These are phyloP conservation scores for Anolis apletophallus DNA, from an alignment of 2,797 vertebrate species.

Conservation along the genomic window DNA sequence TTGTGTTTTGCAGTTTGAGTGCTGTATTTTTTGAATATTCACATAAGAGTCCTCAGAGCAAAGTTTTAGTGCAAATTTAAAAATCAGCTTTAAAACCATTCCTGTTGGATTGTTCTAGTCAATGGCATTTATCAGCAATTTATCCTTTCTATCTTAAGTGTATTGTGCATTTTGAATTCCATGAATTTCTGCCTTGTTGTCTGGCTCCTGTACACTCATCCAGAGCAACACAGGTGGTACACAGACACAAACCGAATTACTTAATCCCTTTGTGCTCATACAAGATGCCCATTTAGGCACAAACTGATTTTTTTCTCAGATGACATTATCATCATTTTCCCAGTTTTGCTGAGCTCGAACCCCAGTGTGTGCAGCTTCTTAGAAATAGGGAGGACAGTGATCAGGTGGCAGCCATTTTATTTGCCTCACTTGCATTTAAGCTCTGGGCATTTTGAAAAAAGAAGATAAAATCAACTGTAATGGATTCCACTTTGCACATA, in stretches of 20 bases:
- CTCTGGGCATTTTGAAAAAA: not conserved
- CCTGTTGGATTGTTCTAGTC: no score
- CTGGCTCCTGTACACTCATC: not conserved
- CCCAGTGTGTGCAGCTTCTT: no score
- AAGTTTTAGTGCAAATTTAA: not conserved
- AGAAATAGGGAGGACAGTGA: not conserved
- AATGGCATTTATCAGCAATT: no score
- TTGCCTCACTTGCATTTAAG: not conserved
- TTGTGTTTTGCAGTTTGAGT: no score
- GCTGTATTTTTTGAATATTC: not conserved
- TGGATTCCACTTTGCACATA: no score
- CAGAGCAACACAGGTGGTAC: not conserved
- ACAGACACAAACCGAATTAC: no score
- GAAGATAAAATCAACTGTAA: not conserved
- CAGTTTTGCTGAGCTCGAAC: not conserved
- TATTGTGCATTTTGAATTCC: not conserved
- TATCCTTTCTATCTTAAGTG: no score
- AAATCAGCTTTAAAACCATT: not conserved
- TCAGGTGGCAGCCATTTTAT: not conserved
- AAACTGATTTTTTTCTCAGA: no score
- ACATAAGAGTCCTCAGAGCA: not conserved
- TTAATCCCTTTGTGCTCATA: not conserved
- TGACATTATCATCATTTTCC: not conserved
- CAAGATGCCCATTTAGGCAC: not conserved
- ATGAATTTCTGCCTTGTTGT: not conserved